Conservation (phyloP, 2,113 vertebrate genomes). For the Bungarus multicinctus region DNA sequence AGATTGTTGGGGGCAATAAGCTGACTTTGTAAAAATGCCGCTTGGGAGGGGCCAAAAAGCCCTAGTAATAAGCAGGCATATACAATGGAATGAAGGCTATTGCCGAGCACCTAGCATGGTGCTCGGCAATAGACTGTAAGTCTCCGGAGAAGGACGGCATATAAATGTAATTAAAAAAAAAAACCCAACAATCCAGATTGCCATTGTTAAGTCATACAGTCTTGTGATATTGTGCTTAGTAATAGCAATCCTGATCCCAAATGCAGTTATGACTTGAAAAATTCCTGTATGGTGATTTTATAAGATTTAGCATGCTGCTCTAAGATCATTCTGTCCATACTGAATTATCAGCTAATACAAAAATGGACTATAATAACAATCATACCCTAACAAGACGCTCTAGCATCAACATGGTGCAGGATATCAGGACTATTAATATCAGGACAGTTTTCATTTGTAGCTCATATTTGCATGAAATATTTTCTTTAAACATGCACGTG, state of each 20-base stretch:
- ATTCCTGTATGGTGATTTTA: background rate
- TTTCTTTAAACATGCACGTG: background rate
- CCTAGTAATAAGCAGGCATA: no score
- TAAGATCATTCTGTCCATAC: background rate
- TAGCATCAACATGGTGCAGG: background rate
- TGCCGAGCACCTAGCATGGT: no score
- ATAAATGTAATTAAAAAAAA: no score
- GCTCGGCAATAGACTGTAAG: no score
- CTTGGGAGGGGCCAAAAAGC: no score
- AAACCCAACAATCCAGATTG: background rate
- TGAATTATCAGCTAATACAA: background rate
- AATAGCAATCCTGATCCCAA: background rate
- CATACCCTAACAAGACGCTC: background rate
- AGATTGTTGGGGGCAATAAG: no score
- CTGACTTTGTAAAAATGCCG: no score
- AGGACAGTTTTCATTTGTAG: constrained; percentile 25
- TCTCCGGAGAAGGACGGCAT: no score
- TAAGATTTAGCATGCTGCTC: background rate
- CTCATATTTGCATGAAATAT: constrained; percentile 35
- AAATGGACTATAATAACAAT: constrained; percentile 24
- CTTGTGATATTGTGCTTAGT: background rate
- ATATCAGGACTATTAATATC: background rate
- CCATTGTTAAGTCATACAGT: background rate
- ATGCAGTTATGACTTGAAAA: background rate
- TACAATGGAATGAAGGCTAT: no score